Base-by-base conservation (phyloP, 1,140 invertebrate genomes). In the Drosophila sp. region DNA sequence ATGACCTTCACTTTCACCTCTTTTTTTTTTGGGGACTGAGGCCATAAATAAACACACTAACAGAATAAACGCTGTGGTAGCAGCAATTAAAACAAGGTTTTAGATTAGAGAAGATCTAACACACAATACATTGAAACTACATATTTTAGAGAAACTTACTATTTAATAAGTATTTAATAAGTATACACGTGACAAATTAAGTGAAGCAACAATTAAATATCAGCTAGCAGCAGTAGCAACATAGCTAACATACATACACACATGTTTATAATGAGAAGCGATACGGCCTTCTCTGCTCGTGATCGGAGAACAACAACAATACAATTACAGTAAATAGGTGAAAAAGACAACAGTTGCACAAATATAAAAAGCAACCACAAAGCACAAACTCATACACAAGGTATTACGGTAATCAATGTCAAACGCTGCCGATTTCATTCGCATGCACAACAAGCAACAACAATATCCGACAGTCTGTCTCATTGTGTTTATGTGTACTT, bases 351-450 rank as follows among this genome's bases (percentile, higher is more conserved):
- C 81, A 87, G 78, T 87, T 87, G 82, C 82, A 89, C 82, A 87
- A 87, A 87, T 89, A 87, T 82, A 82, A 72, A 78, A 78, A 72
- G 27, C 65, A 74, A 62, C 48, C 48, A 69, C 57, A 71, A 67
- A 76, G 48, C 59, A 53, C 45, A 82, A 48, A 57, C 70, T 63
- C 41, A 57, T 40, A 56, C 9, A 73, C 78, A 83, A 78, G 76
- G 83, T 89, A 89, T 89, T 89, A 89, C 83, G 73, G 83, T 89
- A 89, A 89, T 89, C 83, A 89, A 89, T 89, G 83, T 89, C 83
- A 89, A 84, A 84, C 67, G 81, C 79, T 83, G 75, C 78, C 78
- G 82, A 81, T 83, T 83, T 83, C 72, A 71, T 79, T 82, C 78
- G 66, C 78, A 65, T 79, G 75, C 71, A 64, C 59, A 69, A 63